Evolutionary conservation across 2,113 vertebrate genomes (phyloP).

Genomic region (Formicarius rufipectus): DNA sequence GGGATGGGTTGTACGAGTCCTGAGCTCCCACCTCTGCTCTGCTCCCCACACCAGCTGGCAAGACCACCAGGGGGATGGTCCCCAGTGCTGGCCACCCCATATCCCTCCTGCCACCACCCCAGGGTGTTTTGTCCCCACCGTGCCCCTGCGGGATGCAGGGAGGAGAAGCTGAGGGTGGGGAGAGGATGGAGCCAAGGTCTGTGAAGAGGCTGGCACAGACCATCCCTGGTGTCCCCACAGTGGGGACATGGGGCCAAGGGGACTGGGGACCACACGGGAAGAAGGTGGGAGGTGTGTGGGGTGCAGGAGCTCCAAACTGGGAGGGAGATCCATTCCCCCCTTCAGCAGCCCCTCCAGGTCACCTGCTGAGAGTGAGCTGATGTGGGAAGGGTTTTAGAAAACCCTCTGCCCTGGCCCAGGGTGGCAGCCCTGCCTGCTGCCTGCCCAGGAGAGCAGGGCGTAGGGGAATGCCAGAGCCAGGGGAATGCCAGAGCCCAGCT

Average conservation of each 20-base stretch:
- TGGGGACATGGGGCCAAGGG: not conserved
- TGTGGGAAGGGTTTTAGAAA: not conserved
- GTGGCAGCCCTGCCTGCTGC: not conserved
- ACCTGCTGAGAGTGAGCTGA: not conserved
- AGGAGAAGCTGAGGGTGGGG: not conserved
- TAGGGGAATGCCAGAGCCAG: not conserved
- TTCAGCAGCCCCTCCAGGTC: not conserved
- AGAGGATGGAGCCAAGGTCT: not conserved
- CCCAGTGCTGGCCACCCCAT: not conserved
- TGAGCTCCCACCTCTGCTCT: not conserved
- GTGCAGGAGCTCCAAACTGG: not conserved
- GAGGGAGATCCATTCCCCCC: too few species aligned
- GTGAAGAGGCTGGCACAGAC: not conserved
- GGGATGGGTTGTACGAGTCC: fast-evolving
- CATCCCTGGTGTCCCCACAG: fast-evolving
- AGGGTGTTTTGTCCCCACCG: not conserved
- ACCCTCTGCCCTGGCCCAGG: not conserved
- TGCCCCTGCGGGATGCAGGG: not conserved
- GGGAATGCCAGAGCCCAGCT: constrained; percentile 40
- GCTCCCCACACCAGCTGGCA: fast-evolving
- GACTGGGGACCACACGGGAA: not conserved
- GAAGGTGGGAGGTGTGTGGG: not conserved
- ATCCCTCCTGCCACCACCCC: not conserved
- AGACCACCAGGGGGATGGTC: not conserved
- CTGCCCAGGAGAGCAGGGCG: not conserved